These are phyloP conservation scores for Karalla daura DNA, from an alignment of 2,797 vertebrate species.

Conservation along the genomic window DNA sequence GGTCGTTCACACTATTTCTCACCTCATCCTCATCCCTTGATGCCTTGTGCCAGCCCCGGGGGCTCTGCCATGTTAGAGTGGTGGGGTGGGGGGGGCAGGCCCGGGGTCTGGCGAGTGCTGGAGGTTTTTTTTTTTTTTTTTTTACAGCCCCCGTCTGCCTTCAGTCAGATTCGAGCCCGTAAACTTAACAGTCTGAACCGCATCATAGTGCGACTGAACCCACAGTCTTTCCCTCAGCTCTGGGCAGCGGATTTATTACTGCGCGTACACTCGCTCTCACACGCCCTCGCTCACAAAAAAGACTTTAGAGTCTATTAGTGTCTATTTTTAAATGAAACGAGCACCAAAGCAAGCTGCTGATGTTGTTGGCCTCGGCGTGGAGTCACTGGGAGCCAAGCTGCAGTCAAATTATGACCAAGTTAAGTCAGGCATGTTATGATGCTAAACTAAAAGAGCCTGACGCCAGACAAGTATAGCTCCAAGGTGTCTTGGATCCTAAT, in stretches of 20 bases:
- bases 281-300: slow-evolving; percentile 20
- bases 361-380: slow-evolving; percentile 45
- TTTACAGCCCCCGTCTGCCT: slow-evolving; percentile 69
- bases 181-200: slow-evolving; percentile 77
- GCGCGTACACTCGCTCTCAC: slow-evolving; percentile 20
- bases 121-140: slow-evolving; percentile 69
- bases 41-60: slow-evolving; percentile 44
- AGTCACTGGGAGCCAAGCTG: slow-evolving; percentile 46
- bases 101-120: slow-evolving; percentile 61
- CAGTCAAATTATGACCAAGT: slow-evolving; percentile 69
- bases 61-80: slow-evolving; percentile 52
- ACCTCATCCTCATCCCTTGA: slow-evolving; percentile 65
- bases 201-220: slow-evolving; percentile 64
- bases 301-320: slow-evolving; percentile 35
- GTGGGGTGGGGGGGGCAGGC: slow-evolving; percentile 52
- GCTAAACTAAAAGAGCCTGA: slow-evolving; percentile 42
- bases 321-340: slow-evolving; percentile 61
- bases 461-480: slow-evolving; percentile 44
- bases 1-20: slow-evolving; percentile 52
- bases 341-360: slow-evolving; percentile 38
- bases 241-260: slow-evolving; percentile 62
- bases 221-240: slow-evolving; percentile 55
- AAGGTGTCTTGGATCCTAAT: slow-evolving; percentile 17
- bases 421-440: slow-evolving; percentile 63
- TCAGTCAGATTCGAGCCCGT: slow-evolving; percentile 68